Conservation (phyloP, 2,888 invertebrate species). For the Hydrotaea diabolus region DNA sequence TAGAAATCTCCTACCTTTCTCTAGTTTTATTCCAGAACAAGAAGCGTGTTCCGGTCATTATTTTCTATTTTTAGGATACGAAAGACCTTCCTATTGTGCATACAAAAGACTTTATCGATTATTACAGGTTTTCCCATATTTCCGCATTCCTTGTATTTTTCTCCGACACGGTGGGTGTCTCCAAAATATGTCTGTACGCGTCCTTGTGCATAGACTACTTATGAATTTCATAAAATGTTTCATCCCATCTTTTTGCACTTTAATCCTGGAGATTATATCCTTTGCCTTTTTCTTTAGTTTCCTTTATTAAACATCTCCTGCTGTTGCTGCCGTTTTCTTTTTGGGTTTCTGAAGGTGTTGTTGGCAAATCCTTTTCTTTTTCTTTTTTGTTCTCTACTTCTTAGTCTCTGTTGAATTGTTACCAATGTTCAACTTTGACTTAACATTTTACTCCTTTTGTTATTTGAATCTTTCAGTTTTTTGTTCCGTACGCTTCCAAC, state of each 20-base stretch:
- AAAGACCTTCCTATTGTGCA: too few species aligned
- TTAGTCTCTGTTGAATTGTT: neutral
- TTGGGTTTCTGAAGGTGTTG: neutral
- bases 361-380: slow-evolving; percentile 19
- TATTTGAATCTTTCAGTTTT: neutral
- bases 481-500: slow-evolving; percentile 20
- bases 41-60: too few species aligned
- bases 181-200: neutral
- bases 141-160: too few species aligned
- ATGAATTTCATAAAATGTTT: neutral
- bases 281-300: neutral
- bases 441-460: slow-evolving; percentile 33
- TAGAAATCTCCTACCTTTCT: too few species aligned
- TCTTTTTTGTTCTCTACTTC: neutral
- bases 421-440: slow-evolving; percentile 25
- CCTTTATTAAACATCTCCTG: neutral
- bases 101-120: too few species aligned
- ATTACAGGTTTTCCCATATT: too few species aligned
- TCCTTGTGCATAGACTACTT: neutral
- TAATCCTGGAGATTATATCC: neutral
- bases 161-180: neutral
- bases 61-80: too few species aligned
- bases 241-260: slow-evolving; percentile 6
- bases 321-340: neutral
- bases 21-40: too few species aligned